Evolutionary conservation across 2,113 vertebrate species (phyloP), one percentile per base, ranked within the genome.

Genomic region (Marcusenius ussheri): DNA sequence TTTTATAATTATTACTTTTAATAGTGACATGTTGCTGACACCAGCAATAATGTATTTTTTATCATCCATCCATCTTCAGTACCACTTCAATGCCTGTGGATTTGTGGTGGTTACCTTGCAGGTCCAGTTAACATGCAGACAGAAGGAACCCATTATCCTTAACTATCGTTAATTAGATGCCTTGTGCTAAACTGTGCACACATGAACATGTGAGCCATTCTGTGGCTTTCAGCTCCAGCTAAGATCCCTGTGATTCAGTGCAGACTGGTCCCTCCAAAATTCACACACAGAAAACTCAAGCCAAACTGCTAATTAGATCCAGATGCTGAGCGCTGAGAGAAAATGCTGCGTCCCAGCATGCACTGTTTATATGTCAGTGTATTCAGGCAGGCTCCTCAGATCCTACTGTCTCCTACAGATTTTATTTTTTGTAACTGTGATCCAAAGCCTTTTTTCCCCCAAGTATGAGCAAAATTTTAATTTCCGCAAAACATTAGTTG

Each of bases 31-130:
- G 2, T 19, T 58, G 9, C 46, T 27, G 53, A 15, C 31, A 11
- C 62, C 93, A 92, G 91, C 50, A 84, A 90, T 51, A 89, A 83
- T 92, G 70, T 90, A 31, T 27, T 87, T 27, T 87, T 87, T 5
- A 53, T 19, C 62, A 27, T 70, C 27, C 27, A 70, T 70, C 27
- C 62, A 70, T 70, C 27, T 70, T 31, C 62, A 66, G 62, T 70
- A 70, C n/a, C 62, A 70, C n/a, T 11, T 87, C n/a, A 53, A 11
- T 27, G 47, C n/a, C 31, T 53, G 47, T 24, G 39, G 39, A 53
- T 87, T 39, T 53, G 50, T 49, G 50, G 74, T 39, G 21, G 58
- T 49, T 47, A 27, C 7, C 24, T n/a, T 88, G 58, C 42, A 88
- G 42, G 58, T 74, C 70, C 49, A 53, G 74, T 46, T 5, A 47